Evolutionary conservation across 2,888 invertebrate species (phyloP), one percentile per base, ranked within the genome.

Genomic region (Polyploca ridens): DNA sequence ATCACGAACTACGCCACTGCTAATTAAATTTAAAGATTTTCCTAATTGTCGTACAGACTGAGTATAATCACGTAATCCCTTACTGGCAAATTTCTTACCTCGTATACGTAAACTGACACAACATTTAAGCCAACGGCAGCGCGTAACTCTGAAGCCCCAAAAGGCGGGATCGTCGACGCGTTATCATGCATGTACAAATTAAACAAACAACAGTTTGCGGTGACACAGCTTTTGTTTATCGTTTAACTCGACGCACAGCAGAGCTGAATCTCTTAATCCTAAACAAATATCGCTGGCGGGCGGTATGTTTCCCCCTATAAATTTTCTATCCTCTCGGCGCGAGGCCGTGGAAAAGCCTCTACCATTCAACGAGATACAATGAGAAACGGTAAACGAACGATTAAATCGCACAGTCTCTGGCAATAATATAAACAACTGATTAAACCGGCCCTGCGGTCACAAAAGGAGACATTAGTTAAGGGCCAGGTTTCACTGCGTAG

Each of bases 381-480:
- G 88, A 87, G 87, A 81, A 93, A 93, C 92, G 89, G 92, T 93
- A 90, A 90, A 90, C 77, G 73, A 82, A 86, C 85, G 91, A 91
- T 93, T 89, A 91, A 87, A 93, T 93, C 92, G 89, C 84, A 72
- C 83, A 84, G 83, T 88, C 88, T 83, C 82, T 77, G 81, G 88
- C 87, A 93, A 92, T 93, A 93, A 91, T 91, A 92, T 93, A 93
- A 91, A 90, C 91, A 91, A 92, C 91, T 90, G 91, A 93, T 93
- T 91, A 91, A 89, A 89, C 88, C 85, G 83, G 87, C 85, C 84
- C 75, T 78, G 80, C 83, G 88, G 88, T 90, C 88, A 91, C 92
- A 93, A 93, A 92, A 91, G 92, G 90, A 92, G 90, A 91, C 92
- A 93, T 91, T 90, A 91, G 90, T 90, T 90, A 91, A 86, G 87